These are phyloP conservation scores for Thymelicus sylvestris DNA, from an alignment of 2,888 invertebrate species.

Conservation along the genomic window DNA sequence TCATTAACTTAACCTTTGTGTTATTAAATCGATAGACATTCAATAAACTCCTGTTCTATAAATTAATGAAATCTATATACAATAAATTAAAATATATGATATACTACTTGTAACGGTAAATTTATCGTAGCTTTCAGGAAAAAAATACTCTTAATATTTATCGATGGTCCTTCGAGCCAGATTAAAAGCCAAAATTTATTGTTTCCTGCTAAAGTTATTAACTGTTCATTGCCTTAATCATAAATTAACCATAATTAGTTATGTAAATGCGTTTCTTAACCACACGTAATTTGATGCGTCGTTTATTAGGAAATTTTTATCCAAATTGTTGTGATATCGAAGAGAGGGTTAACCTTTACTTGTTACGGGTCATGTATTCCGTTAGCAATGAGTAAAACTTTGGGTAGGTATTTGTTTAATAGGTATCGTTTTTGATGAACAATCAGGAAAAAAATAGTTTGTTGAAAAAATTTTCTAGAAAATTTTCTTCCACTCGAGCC, in stretches of 20 bases:
- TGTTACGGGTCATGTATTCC: slow-evolving; percentile 1
- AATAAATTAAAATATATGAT: too few species aligned
- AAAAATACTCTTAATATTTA: neutral
- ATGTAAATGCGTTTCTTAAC: slow-evolving; percentile 13
- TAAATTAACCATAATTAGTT: slow-evolving; percentile 18
- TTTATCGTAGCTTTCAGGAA: too few species aligned
- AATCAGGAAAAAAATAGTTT: too few species aligned
- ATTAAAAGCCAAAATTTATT: neutral
- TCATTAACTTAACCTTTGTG: neutral
- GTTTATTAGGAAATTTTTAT: neutral
- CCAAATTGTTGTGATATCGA: neutral
- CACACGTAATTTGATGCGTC: slow-evolving; percentile 12
- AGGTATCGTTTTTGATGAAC: too few species aligned
- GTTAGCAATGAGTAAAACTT: slow-evolving; percentile 1
- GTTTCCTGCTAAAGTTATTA: neutral
- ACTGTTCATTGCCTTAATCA: neutral
- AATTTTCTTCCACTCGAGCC: too few species aligned
- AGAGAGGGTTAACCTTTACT: neutral
- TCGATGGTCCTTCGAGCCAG: slow-evolving; percentile 18
- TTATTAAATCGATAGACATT: neutral
- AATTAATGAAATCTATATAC: too few species aligned
- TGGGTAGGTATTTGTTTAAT: neutral
- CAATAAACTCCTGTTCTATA: too few species aligned
- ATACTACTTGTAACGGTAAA: too few species aligned
- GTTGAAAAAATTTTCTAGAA: too few species aligned